Conservation (phyloP, 1,140 invertebrate species). For the Potamilus streckersoni region DNA sequence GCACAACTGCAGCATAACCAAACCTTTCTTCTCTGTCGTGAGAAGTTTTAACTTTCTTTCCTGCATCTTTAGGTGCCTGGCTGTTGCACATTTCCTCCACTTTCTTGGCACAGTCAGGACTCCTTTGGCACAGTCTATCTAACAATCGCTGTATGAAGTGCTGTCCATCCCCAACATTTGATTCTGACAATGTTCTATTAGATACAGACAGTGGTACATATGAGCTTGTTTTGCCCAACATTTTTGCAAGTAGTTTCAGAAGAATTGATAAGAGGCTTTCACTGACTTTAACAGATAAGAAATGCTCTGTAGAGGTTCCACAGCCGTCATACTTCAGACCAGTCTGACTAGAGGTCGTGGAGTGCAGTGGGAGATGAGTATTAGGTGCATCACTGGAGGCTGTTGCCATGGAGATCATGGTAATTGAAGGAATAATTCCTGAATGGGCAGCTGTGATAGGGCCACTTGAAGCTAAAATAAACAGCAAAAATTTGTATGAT, state of each 20-base stretch:
- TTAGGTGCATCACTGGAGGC: slow-evolving; percentile 19
- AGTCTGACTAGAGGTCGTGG: slow-evolving; percentile 30
- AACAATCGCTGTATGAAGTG: slow-evolving; percentile 84
- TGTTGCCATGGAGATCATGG: slow-evolving; percentile 21
- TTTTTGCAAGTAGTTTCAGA: slow-evolving; percentile 91
- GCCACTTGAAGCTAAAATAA: slow-evolving; percentile 46
- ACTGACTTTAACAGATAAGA: slow-evolving; percentile 69
- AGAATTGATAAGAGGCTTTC: slow-evolving; percentile 93
- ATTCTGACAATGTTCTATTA: slow-evolving; percentile 16
- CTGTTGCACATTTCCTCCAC: slow-evolving; percentile 43
- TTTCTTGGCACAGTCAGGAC: slow-evolving; percentile 76
- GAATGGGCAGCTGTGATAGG: slow-evolving; percentile 59
- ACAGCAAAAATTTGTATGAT: not conserved
- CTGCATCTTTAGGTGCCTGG: slow-evolving; percentile 37
- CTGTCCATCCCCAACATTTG: slow-evolving; percentile 82
- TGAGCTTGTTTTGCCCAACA: slow-evolving; percentile 83
- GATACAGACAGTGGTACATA: slow-evolving; percentile 53
- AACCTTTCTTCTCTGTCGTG: slow-evolving; percentile 22
- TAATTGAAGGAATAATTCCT: slow-evolving; percentile 40
- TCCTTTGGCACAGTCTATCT: slow-evolving; percentile 58
- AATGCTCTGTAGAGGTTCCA: slow-evolving; percentile 44
- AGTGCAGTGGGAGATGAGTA: slow-evolving; percentile 29
- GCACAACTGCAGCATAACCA: not conserved
- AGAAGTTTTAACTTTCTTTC: not conserved
- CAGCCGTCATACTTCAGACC: slow-evolving; percentile 51